These are phyloP conservation scores for Hiodon tergisus DNA, from an alignment of 2,113 vertebrate species.

Conservation along the genomic window DNA sequence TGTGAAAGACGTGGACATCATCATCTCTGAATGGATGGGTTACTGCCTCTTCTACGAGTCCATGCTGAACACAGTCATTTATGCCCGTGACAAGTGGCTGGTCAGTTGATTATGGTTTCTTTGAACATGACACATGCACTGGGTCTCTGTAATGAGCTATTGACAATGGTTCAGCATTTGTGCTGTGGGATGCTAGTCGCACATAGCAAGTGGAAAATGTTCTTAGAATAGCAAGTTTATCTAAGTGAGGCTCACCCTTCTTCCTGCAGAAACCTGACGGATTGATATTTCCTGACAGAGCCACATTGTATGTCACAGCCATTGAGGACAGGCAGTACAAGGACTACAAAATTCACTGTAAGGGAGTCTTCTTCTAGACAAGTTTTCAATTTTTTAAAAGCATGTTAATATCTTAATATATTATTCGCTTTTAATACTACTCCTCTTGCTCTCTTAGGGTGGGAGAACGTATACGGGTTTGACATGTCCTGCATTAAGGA, in stretches of 20 bases:
- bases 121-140: no score
- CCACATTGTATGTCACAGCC: conserved; percentile 82
- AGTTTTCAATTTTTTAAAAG: no score
- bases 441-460: conserved; percentile 62
- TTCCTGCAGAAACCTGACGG: conserved; percentile 74
- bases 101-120: conserved; percentile 51
- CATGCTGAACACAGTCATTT: conserved; percentile 90
- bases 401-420: background rate
- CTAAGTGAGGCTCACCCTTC: background rate
- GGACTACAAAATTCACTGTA: conserved; percentile 94
- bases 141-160: background rate
- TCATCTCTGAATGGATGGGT: conserved; percentile 95
- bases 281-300: conserved; percentile 85
- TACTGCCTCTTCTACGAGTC: conserved; percentile 93
- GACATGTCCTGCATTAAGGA: conserved; percentile 94
- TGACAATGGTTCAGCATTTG: background rate
- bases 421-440: background rate
- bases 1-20: conserved; percentile 83
- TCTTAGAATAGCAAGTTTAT: conserved; percentile 8
- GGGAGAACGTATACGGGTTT: conserved; percentile 90
- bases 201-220: background rate
- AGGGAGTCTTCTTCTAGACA: conserved; percentile 37
- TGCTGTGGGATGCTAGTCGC: no score
- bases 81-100: conserved; percentile 90
- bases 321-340: conserved; percentile 90